Evolutionary conservation across 2,888 invertebrate genomes (phyloP).

Genomic region (Lypha dubia): DNA sequence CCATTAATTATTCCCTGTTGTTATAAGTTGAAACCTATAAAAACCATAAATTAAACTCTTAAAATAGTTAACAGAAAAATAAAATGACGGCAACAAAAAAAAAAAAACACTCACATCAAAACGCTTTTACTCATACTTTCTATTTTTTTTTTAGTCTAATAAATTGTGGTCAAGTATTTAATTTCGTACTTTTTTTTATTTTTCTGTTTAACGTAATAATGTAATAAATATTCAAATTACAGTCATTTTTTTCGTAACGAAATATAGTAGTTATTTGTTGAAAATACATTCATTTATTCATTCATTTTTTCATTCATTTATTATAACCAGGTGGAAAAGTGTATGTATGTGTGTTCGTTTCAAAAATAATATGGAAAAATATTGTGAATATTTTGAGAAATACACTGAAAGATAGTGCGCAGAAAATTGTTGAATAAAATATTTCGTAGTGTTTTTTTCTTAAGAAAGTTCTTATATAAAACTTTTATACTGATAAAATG

Average conservation of each 20-base stretch:
- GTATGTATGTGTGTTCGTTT: conserved; percentile 3
- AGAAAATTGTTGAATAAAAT: neutral
- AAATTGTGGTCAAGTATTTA: conserved; percentile 66
- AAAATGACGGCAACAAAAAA: neutral
- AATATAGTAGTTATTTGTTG: conserved; percentile 50
- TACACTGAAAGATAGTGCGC: conserved; percentile 11
- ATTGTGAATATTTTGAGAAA: conserved; percentile 26
- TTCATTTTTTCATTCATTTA: conserved; percentile 4
- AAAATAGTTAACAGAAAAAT: conserved; percentile 46
- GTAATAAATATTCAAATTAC: conserved; percentile 75
- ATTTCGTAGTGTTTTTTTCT: too few species aligned
- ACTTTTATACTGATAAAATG: too few species aligned
- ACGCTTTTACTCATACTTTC: conserved; percentile 43
- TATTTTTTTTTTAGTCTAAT: conserved; percentile 37
- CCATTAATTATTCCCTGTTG: conserved; percentile 72
- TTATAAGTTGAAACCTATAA: conserved; percentile 72
- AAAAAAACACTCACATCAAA: conserved; percentile 13
- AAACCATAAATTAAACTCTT: conserved; percentile 71
- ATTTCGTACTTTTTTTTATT: conserved; percentile 22
- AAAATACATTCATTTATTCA: conserved; percentile 32
- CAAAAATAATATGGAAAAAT: conserved; percentile 24
- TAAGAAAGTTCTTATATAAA: neutral
- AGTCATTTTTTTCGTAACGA: conserved; percentile 65
- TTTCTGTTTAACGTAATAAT: conserved; percentile 70
- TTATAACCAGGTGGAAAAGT: conserved; percentile 48